Conservation (phyloP, 1,140 invertebrate species). For the Laodelphax striatellus region DNA sequence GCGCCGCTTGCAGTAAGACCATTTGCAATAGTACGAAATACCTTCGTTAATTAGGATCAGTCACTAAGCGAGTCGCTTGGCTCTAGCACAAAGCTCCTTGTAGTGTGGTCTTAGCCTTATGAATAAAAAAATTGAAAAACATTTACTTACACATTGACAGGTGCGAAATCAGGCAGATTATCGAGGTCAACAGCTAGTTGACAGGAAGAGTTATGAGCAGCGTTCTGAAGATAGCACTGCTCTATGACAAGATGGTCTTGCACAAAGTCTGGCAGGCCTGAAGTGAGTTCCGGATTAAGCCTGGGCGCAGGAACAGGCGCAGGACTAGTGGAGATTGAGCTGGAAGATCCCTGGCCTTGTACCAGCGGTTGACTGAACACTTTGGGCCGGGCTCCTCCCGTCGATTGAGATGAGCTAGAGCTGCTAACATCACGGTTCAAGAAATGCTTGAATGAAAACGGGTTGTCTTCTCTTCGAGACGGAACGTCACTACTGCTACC, state of each 20-base stretch:
- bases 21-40: no score
- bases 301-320: background rate
- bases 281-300: conserved; percentile 24
- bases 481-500: conserved; percentile 31
- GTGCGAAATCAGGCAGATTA: conserved; percentile 33
- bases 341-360: conserved; percentile 9
- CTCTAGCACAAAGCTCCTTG: no score
- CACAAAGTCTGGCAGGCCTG: conserved; percentile 45
- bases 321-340: conserved; percentile 7
- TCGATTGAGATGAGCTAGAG: background rate
- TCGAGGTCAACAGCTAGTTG: conserved; percentile 30
- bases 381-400: conserved; percentile 16
- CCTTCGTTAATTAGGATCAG: no score
- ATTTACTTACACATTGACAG: background rate
- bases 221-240: conserved; percentile 33
- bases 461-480: conserved; percentile 50
- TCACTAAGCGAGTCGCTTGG: no score
- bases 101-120: no score
- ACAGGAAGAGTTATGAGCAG: conserved; percentile 12
- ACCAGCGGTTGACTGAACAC: conserved; percentile 12
- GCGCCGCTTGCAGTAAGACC: no score
- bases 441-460: conserved; percentile 74
- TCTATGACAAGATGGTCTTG: conserved; percentile 47
- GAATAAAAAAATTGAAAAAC: background rate
- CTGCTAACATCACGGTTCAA: conserved; percentile 39